phyloP scores from a whole-genome alignment of 2,888 invertebrate species.

The Pyralis farinalis region DNA sequence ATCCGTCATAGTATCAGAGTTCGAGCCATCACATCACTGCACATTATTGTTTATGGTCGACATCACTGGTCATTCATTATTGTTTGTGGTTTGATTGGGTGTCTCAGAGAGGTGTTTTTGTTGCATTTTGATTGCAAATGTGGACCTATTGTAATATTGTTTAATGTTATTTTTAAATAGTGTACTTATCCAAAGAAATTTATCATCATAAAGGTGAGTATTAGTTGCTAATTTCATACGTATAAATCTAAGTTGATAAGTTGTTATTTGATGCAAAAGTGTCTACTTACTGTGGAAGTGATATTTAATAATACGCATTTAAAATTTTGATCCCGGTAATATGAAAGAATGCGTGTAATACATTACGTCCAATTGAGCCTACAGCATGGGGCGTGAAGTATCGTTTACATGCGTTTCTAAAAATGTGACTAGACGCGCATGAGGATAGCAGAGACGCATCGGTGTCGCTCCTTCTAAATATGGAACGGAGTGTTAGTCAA shows the following conservation, averaged over 20 bases:
- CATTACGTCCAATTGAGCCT: conserved; percentile 27
- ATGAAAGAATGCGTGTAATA: conserved; percentile 24
- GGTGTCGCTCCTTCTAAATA: conserved; percentile 74
- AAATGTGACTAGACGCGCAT: conserved; percentile 70
- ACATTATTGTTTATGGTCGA: conserved; percentile 79
- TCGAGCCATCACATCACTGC: conserved; percentile 47
- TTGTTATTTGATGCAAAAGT: conserved; percentile 1
- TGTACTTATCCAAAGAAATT: conserved; percentile 43
- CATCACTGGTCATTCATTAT: conserved; percentile 54
- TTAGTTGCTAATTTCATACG: neutral
- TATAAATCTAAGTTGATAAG: neutral
- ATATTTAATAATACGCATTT: conserved; percentile 58
- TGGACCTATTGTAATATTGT: conserved; percentile 73
- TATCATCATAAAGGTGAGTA: conserved; percentile 53
- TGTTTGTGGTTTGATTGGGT: conserved; percentile 73
- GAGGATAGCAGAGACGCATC: conserved; percentile 58
- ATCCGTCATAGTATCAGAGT: too few species aligned
- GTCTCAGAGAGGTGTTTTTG: conserved; percentile 62
- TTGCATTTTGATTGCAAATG: conserved; percentile 61
- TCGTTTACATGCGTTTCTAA: conserved; percentile 76
- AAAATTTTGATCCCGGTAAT: conserved; percentile 37
- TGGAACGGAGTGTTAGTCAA: conserved; percentile 65
- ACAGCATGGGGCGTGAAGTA: conserved; percentile 45
- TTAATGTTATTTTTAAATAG: conserved; percentile 67
- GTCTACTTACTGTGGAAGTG: conserved; percentile 11